Evolutionary conservation across 30 jellyfish, hydroid and myxozoan genomes (phyloP).

Genomic region (Phacellophora camtschatica): DNA sequence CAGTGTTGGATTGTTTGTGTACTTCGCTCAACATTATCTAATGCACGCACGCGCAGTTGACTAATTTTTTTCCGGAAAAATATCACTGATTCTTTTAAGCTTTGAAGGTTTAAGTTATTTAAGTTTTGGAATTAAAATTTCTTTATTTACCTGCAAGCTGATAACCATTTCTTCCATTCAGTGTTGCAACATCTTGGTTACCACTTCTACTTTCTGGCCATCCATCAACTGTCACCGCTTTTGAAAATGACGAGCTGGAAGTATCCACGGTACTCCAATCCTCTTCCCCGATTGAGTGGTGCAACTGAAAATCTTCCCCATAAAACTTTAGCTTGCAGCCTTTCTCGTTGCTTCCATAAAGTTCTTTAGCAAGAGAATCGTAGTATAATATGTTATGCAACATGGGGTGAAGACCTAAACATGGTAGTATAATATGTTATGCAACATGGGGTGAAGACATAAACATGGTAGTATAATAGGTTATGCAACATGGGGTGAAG

Average conservation of each 20-base stretch:
- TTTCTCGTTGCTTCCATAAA: background rate
- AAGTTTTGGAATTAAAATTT: no score
- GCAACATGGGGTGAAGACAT: no score
- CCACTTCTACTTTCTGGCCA: background rate
- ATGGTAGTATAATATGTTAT: no score
- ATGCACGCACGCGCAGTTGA: no score
- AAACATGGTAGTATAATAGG: no score
- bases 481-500: no score
- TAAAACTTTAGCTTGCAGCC: background rate
- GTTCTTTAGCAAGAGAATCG: background rate
- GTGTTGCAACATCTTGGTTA: background rate
- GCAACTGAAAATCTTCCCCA: background rate
- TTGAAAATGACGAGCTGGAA: background rate
- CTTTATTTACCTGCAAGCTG: constrained; percentile 1
- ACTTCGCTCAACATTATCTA: no score
- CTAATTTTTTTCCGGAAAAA: no score
- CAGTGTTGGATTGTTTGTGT: no score
- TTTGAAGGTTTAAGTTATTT: no score
- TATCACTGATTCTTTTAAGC: no score
- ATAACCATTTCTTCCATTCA: background rate
- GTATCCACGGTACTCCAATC: background rate
- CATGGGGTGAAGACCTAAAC: background rate
- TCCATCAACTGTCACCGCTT: background rate
- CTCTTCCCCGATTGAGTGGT: background rate
- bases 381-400: background rate